Evolutionary conservation across 2,888 invertebrate species (phyloP).

Genomic region (Lycocerus yunnanus): DNA sequence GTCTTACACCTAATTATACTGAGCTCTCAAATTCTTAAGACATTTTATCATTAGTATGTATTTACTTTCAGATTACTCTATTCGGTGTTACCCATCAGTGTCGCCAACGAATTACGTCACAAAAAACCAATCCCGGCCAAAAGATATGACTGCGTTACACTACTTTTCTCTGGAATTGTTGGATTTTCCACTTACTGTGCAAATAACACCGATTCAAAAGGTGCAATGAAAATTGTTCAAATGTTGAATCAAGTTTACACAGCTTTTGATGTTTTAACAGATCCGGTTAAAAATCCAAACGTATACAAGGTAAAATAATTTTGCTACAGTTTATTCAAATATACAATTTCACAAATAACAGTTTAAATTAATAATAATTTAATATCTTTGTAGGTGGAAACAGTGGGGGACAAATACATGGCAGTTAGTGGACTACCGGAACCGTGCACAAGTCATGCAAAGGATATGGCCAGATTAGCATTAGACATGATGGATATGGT

Average conservation of each 20-base stretch:
- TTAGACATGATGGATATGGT: slow-evolving; percentile 96
- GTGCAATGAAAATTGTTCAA: slow-evolving; percentile 95
- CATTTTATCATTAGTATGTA: too few relatives aligned
- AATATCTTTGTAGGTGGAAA: slow-evolving; percentile 77
- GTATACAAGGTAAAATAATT: slow-evolving; percentile 88
- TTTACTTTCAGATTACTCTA: slow-evolving; percentile 75
- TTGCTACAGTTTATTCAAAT: neutral
- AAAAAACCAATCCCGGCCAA: slow-evolving; percentile 87
- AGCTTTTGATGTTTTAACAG: slow-evolving; percentile 90
- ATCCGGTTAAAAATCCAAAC: slow-evolving; percentile 89
- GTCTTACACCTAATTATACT: too few relatives aligned
- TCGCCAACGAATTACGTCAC: slow-evolving; percentile 93
- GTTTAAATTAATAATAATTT: neutral
- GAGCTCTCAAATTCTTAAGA: too few relatives aligned
- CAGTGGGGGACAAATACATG: slow-evolving; percentile 98
- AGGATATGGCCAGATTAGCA: slow-evolving; percentile 87
- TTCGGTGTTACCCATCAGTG: slow-evolving; percentile 91
- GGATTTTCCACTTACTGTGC: slow-evolving; percentile 92
- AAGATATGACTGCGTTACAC: slow-evolving; percentile 87
- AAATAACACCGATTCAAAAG: slow-evolving; percentile 85
- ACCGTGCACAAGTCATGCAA: slow-evolving; percentile 86
- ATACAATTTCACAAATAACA: neutral
- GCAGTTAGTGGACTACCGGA: slow-evolving; percentile 95
- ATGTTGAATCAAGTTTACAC: slow-evolving; percentile 93
- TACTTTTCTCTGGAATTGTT: slow-evolving; percentile 92